Evolutionary conservation across 92 coral and sea anemone genomes (phyloP), one percentile per base, ranked within the genome.

Genomic region (Umimayanthus chanpuru): DNA sequence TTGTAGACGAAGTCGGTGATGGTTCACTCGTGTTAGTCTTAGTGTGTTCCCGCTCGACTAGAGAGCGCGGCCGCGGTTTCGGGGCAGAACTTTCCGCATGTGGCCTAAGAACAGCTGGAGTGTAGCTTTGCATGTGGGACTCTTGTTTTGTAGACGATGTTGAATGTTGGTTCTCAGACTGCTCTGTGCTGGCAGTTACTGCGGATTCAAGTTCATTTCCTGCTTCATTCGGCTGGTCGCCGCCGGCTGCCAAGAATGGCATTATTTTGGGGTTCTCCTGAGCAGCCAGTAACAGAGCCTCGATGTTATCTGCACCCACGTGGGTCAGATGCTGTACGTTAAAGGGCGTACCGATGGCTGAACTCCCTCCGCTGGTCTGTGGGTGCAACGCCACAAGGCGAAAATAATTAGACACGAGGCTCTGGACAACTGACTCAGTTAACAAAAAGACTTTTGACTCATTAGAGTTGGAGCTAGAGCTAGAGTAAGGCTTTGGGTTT

Each of bases 251-350:
- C 89, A 95, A 66, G 79, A 93, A 95, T 4, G 98, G 98, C 5
- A 95, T 85, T 38, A 95, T 89, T 55, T 92, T 93, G 16, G 98
- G 98, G 78, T 95, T 95, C 81, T 93, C 96, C 88, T 95, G 91
- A 47, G 98, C 98, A 14, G 97, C 98, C 67, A 85, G 83, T 56
- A 97, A 87, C 20, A 97, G 92, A 76, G 99, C 98, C 92, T 97
- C 95, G 23, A 97, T 93, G 91, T 90, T 95, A 81, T 92, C 94
- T n/a, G 94, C 96, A 68, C 96, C 96, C 43, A 97, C 95, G 87
- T 97, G 99, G 55, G 96, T 95, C 73, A 97, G 78, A 65, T 97
- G 99, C 74, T 93, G 96, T 11, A 97, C 98, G 86, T 97, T 96
- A 70, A 97, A 97, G 23, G 99, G 99, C 77, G 88, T 83, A 65